Conservation (phyloP, 2,113 vertebrate genomes). For the Phaethornis superciliosus region DNA sequence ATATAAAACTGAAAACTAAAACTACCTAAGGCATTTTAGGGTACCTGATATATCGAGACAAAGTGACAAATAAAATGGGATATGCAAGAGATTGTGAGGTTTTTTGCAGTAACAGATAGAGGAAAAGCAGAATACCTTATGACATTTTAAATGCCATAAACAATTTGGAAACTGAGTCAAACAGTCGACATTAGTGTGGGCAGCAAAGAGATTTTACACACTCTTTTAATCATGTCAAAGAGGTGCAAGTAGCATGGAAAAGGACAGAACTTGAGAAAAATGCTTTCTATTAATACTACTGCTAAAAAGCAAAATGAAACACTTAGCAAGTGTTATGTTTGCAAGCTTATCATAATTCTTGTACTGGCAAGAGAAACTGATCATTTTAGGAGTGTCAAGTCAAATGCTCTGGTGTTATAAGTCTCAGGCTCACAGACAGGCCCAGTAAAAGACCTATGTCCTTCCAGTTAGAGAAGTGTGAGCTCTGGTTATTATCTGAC, state of each 20-base stretch:
- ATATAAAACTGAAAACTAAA: background rate
- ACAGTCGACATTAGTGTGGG: background rate
- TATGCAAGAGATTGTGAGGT: background rate
- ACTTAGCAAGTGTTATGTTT: background rate
- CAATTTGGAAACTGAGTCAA: background rate
- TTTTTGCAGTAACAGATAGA: background rate
- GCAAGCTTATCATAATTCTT: background rate
- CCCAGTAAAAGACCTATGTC: background rate
- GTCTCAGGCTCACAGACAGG: background rate
- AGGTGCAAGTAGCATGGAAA: background rate
- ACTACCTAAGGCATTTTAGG: background rate
- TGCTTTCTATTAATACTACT: background rate
- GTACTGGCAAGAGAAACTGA: background rate
- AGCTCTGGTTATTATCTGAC: background rate
- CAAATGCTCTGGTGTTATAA: background rate
- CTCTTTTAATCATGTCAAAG: background rate
- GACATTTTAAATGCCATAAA: background rate
- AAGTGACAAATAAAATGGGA: background rate
- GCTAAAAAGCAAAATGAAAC: background rate
- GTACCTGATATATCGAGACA: background rate
- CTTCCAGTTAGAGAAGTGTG: background rate
- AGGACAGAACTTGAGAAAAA: background rate
- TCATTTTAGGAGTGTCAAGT: background rate
- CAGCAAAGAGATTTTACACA: background rate
- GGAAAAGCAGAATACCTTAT: background rate